phyloP scores from a whole-genome alignment of 2,113 vertebrate species.

The Apeltes quadracus region DNA sequence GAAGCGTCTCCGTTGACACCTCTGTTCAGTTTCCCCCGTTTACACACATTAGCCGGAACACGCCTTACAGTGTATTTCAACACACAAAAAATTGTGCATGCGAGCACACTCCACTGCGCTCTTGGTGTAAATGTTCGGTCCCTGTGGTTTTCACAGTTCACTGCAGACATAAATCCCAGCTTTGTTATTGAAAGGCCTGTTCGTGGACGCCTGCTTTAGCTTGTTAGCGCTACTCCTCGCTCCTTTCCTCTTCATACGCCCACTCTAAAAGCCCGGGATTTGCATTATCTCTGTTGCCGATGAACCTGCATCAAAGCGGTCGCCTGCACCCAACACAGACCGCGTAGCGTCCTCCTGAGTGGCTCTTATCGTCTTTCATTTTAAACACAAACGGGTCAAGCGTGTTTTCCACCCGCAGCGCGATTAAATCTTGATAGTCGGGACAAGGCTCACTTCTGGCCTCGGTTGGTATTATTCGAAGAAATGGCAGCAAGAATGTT shows the following conservation, averaged over 20 bases:
- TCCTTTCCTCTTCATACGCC: conserved; percentile 35
- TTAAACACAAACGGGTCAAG: conserved; percentile 49
- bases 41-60: conserved; percentile 2
- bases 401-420: conserved; percentile 9
- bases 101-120: background rate
- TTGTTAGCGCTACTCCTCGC: conserved; percentile 45
- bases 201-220: conserved; percentile 11
- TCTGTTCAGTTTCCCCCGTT: conserved; percentile 28
- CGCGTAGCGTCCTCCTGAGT: conserved; percentile 37
- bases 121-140: conserved; percentile 53
- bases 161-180: conserved; percentile 56
- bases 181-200: conserved; percentile 49
- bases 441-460: conserved; percentile 5
- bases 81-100: background rate
- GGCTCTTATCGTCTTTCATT: conserved; percentile 20
- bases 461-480: conserved; percentile 26
- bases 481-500: conserved; percentile 17
- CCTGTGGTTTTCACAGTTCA: conserved; percentile 52
- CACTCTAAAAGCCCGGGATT: conserved; percentile 33
- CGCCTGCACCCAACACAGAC: conserved; percentile 34
- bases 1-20: conserved; percentile 26
- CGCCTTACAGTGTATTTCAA: background rate
- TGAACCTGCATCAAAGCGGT: conserved; percentile 59
- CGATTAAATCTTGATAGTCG: conserved; percentile 23
- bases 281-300: conserved; percentile 49